Evolutionary conservation across 2,113 vertebrate species (phyloP), one percentile per base, ranked within the genome.

Genomic region (Gasterosteus aculeatus): DNA sequence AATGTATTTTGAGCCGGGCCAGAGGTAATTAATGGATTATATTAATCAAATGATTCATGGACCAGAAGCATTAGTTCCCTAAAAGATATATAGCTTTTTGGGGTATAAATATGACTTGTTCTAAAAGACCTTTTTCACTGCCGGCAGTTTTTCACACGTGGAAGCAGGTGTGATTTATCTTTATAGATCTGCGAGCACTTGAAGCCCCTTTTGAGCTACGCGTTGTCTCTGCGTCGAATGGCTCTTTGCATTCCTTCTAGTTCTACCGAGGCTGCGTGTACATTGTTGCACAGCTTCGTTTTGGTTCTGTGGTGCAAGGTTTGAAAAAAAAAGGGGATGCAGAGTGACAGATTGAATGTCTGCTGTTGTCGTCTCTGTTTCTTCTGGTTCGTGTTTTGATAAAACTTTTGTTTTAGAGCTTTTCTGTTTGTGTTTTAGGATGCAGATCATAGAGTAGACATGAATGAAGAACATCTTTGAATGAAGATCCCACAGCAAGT

Each of bases 11-110:
- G 33, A 74, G 56, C 67, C 11, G 31, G 60, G 75, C 19, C 38
- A 18, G 26, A 19, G 29, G 51, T 82, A 60, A 79, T 72, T 61
- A 71, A 89, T 74, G 72, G 7, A 49, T 31, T 0, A 1, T 14
- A 78, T 90, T 82, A 78, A 78, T 87, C 47, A 78, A 61, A 75
- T 58, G 12, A 74, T 62, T 66, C 49, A 8, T 29, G 33, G 47
- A 38, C 60, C 41, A 35, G 29, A 18, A 67, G 54, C 19, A 67
- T 61, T 51, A 42, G 18, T 60, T 39, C 61, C 56, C 56, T 22
- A 26, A 33, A 11, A 58, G 58, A 66, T 62, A 51, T 65, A 54
- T 16, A 33, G 31, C 16, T 38, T 41, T 39, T 2, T 62, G 35
- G 33, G 66, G 39, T 72, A 47, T 74, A 61, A 77, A 79, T 72